Conservation (phyloP, 2,113 vertebrate genomes). For the Mugil cephalus region DNA sequence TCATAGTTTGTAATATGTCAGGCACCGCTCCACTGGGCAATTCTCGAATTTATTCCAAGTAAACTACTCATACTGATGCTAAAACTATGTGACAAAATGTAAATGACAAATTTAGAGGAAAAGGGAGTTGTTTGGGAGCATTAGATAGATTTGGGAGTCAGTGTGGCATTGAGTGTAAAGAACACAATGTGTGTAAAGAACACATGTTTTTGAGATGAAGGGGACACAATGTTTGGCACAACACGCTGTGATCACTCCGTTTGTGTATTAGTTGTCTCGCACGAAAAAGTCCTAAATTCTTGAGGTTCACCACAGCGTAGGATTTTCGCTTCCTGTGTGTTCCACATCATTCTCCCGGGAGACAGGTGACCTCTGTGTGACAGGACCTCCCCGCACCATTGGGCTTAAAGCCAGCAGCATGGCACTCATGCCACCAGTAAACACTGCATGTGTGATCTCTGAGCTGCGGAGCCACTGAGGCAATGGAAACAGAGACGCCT, state of each 20-base stretch:
- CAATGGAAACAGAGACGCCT: slow-evolving; percentile 52
- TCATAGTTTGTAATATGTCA: background rate
- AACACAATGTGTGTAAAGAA: too few species aligned
- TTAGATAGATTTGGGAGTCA: too few species aligned
- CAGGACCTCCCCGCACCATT: slow-evolving; percentile 38
- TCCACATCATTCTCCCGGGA: slow-evolving; percentile 56
- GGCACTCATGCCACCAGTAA: slow-evolving; percentile 62
- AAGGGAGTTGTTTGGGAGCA: too few species aligned
- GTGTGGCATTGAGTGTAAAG: too few species aligned
- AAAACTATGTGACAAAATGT: background rate
- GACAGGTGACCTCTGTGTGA: slow-evolving; percentile 64
- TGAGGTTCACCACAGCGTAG: slow-evolving; percentile 40
- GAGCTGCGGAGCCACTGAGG: slow-evolving; percentile 47
- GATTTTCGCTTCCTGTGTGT: slow-evolving; percentile 69
- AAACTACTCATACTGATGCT: background rate
- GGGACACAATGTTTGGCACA: too few species aligned
- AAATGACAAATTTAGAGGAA: too few species aligned
- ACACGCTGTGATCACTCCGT: too few species aligned
- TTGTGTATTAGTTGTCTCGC: too few species aligned
- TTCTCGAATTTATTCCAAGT: background rate
- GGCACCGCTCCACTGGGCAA: too few species aligned
- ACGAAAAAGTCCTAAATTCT: slow-evolving; percentile 10
- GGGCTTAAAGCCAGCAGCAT: slow-evolving; percentile 65
- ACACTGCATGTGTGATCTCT: slow-evolving; percentile 68
- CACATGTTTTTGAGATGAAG: too few species aligned